Evolutionary conservation across 1,140 invertebrate genomes (phyloP).

Genomic region (Hydropsyche tenuis): DNA sequence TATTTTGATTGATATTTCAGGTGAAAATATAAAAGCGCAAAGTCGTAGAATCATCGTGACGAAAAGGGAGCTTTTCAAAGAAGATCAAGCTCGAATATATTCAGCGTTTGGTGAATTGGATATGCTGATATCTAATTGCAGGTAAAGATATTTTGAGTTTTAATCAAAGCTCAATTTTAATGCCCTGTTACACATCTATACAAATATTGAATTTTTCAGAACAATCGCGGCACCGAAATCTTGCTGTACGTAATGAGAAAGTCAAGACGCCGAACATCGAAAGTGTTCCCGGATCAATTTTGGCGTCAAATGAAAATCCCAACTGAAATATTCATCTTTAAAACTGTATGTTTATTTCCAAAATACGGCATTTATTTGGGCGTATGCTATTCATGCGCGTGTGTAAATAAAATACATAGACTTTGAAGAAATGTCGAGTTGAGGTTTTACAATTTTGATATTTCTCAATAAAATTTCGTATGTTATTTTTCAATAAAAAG

Average conservation of each 20-base stretch:
- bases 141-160: slow-evolving; percentile 31
- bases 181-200: too few species aligned
- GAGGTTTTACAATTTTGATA: too few species aligned
- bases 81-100: slow-evolving; percentile 33
- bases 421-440: too few species aligned
- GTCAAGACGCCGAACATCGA: slow-evolving; percentile 30
- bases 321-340: too few species aligned
- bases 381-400: too few species aligned
- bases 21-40: slow-evolving; percentile 29
- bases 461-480: too few species aligned
- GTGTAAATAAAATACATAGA: too few species aligned
- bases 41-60: slow-evolving; percentile 30
- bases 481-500: too few species aligned
- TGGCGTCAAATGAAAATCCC: slow-evolving; percentile 31
- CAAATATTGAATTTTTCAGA: slow-evolving; percentile 38
- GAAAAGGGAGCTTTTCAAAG: slow-evolving; percentile 26
- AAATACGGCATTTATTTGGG: too few species aligned
- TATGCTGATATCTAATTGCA: slow-evolving; percentile 48
- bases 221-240: slow-evolving; percentile 41
- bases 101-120: slow-evolving; percentile 38
- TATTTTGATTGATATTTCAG: slow-evolving; percentile 44
- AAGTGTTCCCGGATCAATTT: slow-evolving; percentile 18
- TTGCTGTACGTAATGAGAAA: slow-evolving; percentile 47
- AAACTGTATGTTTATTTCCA: too few species aligned
- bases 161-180: background rate